Evolutionary conservation across 2,888 invertebrate genomes (phyloP).

Genomic region (Caenorhabditis sinica): DNA sequence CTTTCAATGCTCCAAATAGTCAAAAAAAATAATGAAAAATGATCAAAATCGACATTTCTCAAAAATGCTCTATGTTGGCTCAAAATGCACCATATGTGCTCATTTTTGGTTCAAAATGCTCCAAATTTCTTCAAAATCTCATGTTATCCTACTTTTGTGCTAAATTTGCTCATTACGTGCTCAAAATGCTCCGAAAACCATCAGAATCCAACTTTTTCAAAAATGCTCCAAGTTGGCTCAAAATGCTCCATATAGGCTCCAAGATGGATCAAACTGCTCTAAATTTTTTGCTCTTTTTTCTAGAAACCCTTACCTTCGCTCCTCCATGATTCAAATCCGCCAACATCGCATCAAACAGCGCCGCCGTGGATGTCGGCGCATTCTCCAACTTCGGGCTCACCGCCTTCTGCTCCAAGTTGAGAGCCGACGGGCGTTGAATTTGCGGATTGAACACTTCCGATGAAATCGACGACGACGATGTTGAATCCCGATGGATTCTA

Average conservation of each 20-base stretch:
- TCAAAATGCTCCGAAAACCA: no score
- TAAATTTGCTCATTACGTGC: no score
- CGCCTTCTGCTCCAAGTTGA: conserved; percentile 57
- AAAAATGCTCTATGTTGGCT: not conserved
- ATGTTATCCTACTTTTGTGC: not conserved
- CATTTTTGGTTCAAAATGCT: not conserved
- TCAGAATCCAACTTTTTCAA: no score
- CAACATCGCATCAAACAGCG: conserved; percentile 26
- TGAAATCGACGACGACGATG: conserved; percentile 40
- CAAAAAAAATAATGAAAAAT: no score
- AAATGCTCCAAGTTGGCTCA: no score
- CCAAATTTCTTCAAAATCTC: not conserved
- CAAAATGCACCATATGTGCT: not conserved
- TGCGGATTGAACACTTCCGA: no score
- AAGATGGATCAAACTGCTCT: not conserved
- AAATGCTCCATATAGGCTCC: no score
- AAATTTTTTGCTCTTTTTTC: not conserved
- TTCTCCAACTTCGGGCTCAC: conserved; percentile 48
- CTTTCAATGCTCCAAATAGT: no score
- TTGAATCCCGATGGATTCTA: conserved; percentile 62
- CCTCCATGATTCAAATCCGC: conserved; percentile 13
- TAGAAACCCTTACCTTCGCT: not conserved
- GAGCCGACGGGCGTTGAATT: conserved; percentile 52
- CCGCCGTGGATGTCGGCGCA: conserved; percentile 17
- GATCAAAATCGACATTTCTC: no score